Conservation (phyloP, 2,888 invertebrate species). For the Nymphalis urticae region DNA sequence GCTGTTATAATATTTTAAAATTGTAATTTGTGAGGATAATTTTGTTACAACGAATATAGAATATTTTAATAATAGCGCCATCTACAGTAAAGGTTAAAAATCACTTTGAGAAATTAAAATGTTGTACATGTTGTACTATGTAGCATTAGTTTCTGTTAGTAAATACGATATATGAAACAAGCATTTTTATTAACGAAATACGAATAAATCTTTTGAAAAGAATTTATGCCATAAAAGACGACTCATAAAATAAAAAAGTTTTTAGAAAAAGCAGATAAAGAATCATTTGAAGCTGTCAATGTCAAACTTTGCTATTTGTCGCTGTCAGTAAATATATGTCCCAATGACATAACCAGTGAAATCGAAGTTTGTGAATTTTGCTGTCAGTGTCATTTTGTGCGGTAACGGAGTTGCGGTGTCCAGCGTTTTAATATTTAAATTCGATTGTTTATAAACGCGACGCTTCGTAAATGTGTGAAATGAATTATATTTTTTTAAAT, state of each 20-base stretch:
- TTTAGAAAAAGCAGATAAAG: not conserved
- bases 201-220: too few relatives aligned
- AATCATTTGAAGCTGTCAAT: not conserved
- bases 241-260: not conserved
- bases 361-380: constrained; percentile 18
- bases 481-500: constrained; percentile 11
- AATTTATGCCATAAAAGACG: not conserved
- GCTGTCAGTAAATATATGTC: constrained; percentile 1
- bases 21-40: too few relatives aligned
- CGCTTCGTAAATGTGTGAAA: constrained; percentile 30
- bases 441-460: constrained; percentile 41
- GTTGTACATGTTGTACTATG: not conserved
- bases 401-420: constrained; percentile 39
- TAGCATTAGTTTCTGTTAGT: too few relatives aligned
- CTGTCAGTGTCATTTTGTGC: constrained; percentile 46
- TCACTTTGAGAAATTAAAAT: not conserved
- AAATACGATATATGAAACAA: too few relatives aligned
- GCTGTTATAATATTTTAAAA: too few relatives aligned
- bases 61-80: not conserved
- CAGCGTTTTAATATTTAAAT: constrained; percentile 33
- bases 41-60: too few relatives aligned
- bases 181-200: too few relatives aligned
- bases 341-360: constrained; percentile 7
- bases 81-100: not conserved
- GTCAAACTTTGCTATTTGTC: not conserved